Conservation (phyloP, 2,888 invertebrate species). For the Teleiodes luculella region DNA sequence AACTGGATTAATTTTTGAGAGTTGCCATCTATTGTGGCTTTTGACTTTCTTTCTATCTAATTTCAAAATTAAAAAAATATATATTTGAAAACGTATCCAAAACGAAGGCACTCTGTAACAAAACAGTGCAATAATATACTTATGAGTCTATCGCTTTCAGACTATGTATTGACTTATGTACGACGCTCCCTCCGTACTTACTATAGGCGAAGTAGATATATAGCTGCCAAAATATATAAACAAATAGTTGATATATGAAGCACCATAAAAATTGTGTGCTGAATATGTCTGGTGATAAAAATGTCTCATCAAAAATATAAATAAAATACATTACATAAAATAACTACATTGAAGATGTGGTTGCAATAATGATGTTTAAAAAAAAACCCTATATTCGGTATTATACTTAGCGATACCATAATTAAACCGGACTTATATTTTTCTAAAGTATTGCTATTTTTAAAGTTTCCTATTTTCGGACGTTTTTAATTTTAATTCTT, state of each 20-base stretch:
- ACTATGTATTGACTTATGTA: constrained; percentile 36
- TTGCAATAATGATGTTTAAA: no score
- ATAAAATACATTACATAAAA: not conserved
- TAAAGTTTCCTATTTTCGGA: no score
- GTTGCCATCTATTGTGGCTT: no score
- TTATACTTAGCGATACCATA: no score
- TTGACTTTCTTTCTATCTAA: no score
- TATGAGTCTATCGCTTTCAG: constrained; percentile 40
- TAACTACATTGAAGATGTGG: no score
- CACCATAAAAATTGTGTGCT: not conserved
- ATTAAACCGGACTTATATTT: constrained; percentile 7
- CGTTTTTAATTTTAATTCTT: no score
- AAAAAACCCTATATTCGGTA: no score
- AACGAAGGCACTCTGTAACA: constrained; percentile 27
- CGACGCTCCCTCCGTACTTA: constrained; percentile 39
- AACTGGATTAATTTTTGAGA: no score
- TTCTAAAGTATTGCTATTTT: not conserved
- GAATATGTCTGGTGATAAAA: not conserved
- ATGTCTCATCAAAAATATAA: not conserved
- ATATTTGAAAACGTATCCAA: constrained; percentile 24
- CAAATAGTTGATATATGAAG: not conserved
- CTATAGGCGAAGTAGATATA: not conserved
- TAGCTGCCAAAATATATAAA: constrained; percentile 8
- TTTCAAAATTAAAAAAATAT: no score
- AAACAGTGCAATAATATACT: constrained; percentile 42